phyloP scores from a whole-genome alignment of 2,888 invertebrate species.

The Yponomeuta plumbellus region DNA sequence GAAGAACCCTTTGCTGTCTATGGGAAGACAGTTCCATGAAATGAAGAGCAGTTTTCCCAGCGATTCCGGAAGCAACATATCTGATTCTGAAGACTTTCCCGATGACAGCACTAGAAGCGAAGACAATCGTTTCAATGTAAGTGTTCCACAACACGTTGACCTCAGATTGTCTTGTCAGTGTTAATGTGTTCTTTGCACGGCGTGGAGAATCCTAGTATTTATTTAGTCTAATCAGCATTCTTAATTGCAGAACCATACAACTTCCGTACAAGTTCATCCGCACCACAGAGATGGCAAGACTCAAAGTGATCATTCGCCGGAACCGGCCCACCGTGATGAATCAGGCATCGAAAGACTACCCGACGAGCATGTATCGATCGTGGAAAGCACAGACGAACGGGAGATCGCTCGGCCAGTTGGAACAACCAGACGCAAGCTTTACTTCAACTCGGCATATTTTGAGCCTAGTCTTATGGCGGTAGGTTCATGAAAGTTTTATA shows the following conservation, averaged over 20 bases:
- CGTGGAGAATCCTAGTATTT: too few relatives aligned
- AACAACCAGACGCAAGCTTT: slow-evolving; percentile 85
- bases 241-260: slow-evolving; percentile 68
- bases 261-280: slow-evolving; percentile 85
- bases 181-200: too few relatives aligned
- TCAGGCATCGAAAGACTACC: slow-evolving; percentile 83
- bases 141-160: slow-evolving; percentile 42
- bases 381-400: slow-evolving; percentile 86
- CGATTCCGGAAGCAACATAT: slow-evolving; percentile 78
- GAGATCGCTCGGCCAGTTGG: slow-evolving; percentile 82
- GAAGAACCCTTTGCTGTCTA: slow-evolving; percentile 83
- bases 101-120: slow-evolving; percentile 58
- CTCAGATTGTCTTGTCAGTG: too few relatives aligned
- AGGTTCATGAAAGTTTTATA: slow-evolving; percentile 37
- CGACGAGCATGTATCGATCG: slow-evolving; percentile 89
- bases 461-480: slow-evolving; percentile 90
- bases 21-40: slow-evolving; percentile 79
- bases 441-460: slow-evolving; percentile 94
- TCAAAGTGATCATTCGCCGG: slow-evolving; percentile 43
- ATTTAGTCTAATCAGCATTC: slow-evolving; percentile 11
- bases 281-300: slow-evolving; percentile 53
- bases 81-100: slow-evolving; percentile 79
- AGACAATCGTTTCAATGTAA: slow-evolving; percentile 52
- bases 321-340: slow-evolving; percentile 68
- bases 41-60: slow-evolving; percentile 49